Evolutionary conservation across 2,113 vertebrate species (phyloP), one percentile per base, ranked within the genome.

Genomic region (Corythaixoides concolor): DNA sequence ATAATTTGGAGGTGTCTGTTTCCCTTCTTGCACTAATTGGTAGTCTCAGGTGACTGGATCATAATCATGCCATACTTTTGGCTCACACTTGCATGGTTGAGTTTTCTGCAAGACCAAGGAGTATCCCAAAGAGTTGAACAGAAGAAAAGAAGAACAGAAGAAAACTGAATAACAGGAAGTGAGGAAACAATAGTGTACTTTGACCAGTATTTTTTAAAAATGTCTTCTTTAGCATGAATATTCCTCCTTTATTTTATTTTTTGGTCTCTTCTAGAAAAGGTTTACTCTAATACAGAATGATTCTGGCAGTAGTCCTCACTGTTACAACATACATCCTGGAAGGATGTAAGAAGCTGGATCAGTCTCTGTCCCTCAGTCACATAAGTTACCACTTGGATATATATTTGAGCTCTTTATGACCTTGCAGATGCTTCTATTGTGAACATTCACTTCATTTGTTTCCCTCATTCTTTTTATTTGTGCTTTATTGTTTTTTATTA

Each of bases 11-110:
- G 63, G 17, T 50, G 41, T 22, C 45, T 84, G 7, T 63, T 88
- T 84, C 26, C 28, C 63, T 95, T 88, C 63, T 49, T 86, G 69
- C 60, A 78, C 76, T 96, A 89, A 93, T 67, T 78, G 43, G 73
- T 58, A 59, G 45, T 81, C 80, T 90, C 89, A 70, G 72, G 68
- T 89, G 80, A 96, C 89, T 81, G 47, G 37, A 43, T 70, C 68
- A 90, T 66, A 95, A 90, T 87, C 70, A 74, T 90, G 72, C 30
- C 64, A 90, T 86, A 63, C 27, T 84, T 88, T 86, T 95, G 80
- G 28, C 56, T 90, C 49, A 47, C 27, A 39, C 23, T 84, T 89
- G 52, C 64, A 86, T 81, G 86, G 43, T 15, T 95, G 89, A 78
- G 50, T 39, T 84, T 81, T 92, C 76, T 87, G 47, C 43, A 81